Percentiles rank a stretch among this genome's conserved stretches.
phyloP scores from a whole-genome alignment of 2,888 invertebrate genomes.

The Xestia xanthographa region DNA sequence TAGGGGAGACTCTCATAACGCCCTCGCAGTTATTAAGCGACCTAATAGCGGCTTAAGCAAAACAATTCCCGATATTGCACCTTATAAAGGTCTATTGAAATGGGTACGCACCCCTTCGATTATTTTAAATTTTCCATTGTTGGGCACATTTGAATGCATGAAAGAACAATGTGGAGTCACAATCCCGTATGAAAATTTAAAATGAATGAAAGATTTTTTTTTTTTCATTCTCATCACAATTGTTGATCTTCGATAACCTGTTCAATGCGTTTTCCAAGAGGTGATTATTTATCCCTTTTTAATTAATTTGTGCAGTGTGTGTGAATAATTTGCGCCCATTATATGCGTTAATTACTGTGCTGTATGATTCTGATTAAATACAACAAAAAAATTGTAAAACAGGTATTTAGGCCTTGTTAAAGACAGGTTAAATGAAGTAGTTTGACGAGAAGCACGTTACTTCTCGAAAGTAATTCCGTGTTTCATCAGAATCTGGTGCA shows the following conservation, averaged over 20 bases:
- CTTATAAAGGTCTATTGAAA: slow-evolving; percentile 85
- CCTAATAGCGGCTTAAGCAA: slow-evolving; percentile 85
- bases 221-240: slow-evolving; percentile 7
- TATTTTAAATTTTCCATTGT: slow-evolving; percentile 84
- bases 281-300: slow-evolving; percentile 1
- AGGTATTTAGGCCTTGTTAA: slow-evolving; percentile 3
- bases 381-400: not conserved
- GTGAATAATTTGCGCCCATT: not conserved
- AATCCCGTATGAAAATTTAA: slow-evolving; percentile 61
- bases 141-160: slow-evolving; percentile 71
- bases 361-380: slow-evolving; percentile 6
- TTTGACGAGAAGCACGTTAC: slow-evolving; percentile 1
- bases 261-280: not conserved
- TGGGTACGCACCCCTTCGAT: slow-evolving; percentile 81
- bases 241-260: slow-evolving; percentile 19
- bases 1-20: slow-evolving; percentile 63
- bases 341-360: not conserved
- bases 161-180: slow-evolving; percentile 73
- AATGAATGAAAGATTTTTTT: slow-evolving; percentile 51
- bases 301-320: slow-evolving; percentile 28
- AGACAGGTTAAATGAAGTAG: slow-evolving; percentile 20
- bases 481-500: slow-evolving; percentile 12
- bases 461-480: slow-evolving; percentile 26
- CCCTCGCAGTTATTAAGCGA: slow-evolving; percentile 82
- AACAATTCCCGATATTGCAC: slow-evolving; percentile 81